Conservation (phyloP, 1,140 invertebrate genomes). For the Apocrypta bakeri region DNA sequence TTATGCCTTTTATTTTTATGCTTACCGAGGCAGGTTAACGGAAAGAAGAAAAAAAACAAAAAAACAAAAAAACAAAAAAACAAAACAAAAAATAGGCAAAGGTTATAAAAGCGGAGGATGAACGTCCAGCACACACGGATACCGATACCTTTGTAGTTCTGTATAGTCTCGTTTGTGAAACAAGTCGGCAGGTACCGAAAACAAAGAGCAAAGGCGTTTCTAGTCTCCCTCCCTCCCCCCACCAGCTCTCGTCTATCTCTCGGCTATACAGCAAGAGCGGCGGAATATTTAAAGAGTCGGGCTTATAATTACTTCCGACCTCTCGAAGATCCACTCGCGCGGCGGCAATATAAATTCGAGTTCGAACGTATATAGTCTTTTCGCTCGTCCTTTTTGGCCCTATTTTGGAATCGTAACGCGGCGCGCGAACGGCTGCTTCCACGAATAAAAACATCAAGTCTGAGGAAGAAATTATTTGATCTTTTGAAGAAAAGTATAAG, state of each 20-base stretch:
- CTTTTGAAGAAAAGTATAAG: constrained; percentile 32
- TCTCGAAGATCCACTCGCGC: constrained; percentile 51
- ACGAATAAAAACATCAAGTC: constrained; percentile 52
- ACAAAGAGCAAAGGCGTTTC: constrained; percentile 59
- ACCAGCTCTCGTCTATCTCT: constrained; percentile 21
- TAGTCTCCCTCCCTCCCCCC: neutral
- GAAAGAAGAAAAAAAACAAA: neutral
- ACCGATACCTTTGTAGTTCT: constrained; percentile 66
- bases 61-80: neutral
- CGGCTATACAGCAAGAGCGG: constrained; percentile 3
- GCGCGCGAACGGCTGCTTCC: constrained; percentile 28
- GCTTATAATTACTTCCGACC: constrained; percentile 71
- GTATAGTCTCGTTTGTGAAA: constrained; percentile 70
- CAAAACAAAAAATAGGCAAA: constrained; percentile 39
- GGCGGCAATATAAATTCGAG: constrained; percentile 40
- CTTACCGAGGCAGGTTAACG: neutral
- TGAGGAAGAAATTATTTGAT: constrained; percentile 50
- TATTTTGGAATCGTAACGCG: constrained; percentile 35
- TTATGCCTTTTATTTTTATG: constrained; percentile 26
- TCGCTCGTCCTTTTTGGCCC: constrained; percentile 22
- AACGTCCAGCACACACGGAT: constrained; percentile 35
- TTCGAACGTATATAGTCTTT: constrained; percentile 11
- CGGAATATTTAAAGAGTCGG: constrained; percentile 61
- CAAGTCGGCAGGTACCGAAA: constrained; percentile 67
- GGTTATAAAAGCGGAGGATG: constrained; percentile 40